phyloP scores from a whole-genome alignment of 37 sponge, comb jelly and placozoan genomes.

The Sycon ciliatum region DNA sequence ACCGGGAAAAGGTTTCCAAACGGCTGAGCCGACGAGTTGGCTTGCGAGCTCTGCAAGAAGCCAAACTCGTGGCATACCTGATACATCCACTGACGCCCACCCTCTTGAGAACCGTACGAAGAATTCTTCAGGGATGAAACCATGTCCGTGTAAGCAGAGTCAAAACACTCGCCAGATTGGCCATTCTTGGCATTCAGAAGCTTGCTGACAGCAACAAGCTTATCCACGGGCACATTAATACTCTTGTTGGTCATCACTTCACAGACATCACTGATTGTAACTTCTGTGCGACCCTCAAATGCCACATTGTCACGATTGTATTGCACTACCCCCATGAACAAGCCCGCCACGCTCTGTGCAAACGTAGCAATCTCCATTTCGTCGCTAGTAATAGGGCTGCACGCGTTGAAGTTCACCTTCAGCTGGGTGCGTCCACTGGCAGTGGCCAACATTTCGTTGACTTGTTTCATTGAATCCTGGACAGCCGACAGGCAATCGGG shows the following conservation, averaged over 20 bases:
- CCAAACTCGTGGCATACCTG: slow-evolving; percentile 85
- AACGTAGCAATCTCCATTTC: slow-evolving; percentile 34
- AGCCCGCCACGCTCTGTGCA: slow-evolving; percentile 45
- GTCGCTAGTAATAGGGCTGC: slow-evolving; percentile 36
- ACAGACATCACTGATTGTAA: slow-evolving; percentile 55
- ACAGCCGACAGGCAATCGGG: slow-evolving; percentile 16
- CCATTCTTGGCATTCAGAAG: no score
- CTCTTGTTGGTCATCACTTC: slow-evolving; percentile 43
- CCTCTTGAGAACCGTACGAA: no score
- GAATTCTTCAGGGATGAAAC: neutral
- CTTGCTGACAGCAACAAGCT: no score
- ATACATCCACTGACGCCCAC: slow-evolving; percentile 71
- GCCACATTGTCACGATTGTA: slow-evolving; percentile 77
- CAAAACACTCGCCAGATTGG: no score
- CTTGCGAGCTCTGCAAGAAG: slow-evolving; percentile 74
- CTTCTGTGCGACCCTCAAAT: slow-evolving; percentile 36
- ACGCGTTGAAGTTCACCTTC: no score
- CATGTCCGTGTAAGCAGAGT: neutral
- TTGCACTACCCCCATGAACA: slow-evolving; percentile 68
- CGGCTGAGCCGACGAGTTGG: slow-evolving; percentile 47
- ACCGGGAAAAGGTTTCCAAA: slow-evolving; percentile 55
- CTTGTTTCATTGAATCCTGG: neutral
- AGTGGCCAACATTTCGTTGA: neutral
- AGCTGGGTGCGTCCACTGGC: neutral
- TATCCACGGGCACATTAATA: no score